Conservation (phyloP, 2,888 invertebrate genomes). For the Stomorhina lunata region DNA sequence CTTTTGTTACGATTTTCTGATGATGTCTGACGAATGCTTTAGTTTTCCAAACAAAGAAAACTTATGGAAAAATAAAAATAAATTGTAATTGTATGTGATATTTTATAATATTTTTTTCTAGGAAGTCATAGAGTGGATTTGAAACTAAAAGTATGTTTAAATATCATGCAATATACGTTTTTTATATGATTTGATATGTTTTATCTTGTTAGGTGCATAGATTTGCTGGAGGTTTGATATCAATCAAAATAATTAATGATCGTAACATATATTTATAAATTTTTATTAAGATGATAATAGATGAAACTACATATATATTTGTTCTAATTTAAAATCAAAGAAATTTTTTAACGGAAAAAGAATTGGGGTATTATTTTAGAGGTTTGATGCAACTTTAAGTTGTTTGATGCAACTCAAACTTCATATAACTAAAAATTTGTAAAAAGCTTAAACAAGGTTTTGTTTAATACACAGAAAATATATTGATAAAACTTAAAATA, state of each 20-base stretch:
- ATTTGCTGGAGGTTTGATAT: neutral
- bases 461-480: no score
- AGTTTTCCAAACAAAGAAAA: conserved; percentile 33
- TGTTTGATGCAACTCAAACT: no score
- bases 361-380: no score
- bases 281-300: neutral
- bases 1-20: conserved; percentile 30
- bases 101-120: conserved; percentile 40
- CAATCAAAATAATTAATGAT: conserved; percentile 23
- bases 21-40: no score
- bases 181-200: neutral
- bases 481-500: no score
- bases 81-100: conserved; percentile 52
- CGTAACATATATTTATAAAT: neutral
- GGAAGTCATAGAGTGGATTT: conserved; percentile 40
- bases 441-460: no score
- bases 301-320: neutral
- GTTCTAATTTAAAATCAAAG: no score
- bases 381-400: no score
- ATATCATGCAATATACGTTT: conserved; percentile 6
- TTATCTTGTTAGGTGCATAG: conserved; percentile 4
- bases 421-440: no score
- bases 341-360: no score
- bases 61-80: neutral
- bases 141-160: conserved; percentile 24